Evolutionary conservation across 1,140 invertebrate species (phyloP).

Genomic region (Drosophila sechellia): DNA sequence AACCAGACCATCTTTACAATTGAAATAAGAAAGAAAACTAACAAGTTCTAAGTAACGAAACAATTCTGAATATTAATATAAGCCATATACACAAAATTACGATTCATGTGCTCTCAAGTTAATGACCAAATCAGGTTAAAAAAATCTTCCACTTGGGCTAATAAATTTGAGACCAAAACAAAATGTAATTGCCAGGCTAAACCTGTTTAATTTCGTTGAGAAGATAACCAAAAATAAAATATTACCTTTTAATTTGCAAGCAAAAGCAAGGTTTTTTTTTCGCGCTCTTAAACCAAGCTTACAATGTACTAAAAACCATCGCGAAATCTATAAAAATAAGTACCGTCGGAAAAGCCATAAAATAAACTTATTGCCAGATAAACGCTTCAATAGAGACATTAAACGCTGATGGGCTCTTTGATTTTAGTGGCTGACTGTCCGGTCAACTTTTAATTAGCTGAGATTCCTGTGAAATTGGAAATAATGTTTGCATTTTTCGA

Average conservation of each 20-base stretch:
- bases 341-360: not conserved
- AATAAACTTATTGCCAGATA: not conserved
- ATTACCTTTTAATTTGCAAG: not conserved
- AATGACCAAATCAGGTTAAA: not conserved
- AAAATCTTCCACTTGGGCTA: not conserved
- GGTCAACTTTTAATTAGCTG: not conserved
- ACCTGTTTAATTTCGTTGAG: not conserved
- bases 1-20: not conserved
- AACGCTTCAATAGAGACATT: not conserved
- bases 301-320: not conserved
- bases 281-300: not conserved
- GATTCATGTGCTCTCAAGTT: not conserved
- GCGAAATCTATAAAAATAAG: not conserved
- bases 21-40: not conserved
- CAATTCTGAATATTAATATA: too few relatives aligned
- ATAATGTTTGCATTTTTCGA: not conserved
- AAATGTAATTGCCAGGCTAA: not conserved
- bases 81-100: not conserved
- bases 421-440: not conserved
- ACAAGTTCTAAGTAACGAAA: too few relatives aligned
- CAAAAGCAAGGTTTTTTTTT: too few relatives aligned
- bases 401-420: not conserved
- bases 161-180: not conserved
- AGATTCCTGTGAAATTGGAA: slow-evolving; percentile 4
- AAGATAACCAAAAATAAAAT: not conserved